Conservation (phyloP, 2,797 vertebrate genomes). For the Thalassophryne amazonica region DNA sequence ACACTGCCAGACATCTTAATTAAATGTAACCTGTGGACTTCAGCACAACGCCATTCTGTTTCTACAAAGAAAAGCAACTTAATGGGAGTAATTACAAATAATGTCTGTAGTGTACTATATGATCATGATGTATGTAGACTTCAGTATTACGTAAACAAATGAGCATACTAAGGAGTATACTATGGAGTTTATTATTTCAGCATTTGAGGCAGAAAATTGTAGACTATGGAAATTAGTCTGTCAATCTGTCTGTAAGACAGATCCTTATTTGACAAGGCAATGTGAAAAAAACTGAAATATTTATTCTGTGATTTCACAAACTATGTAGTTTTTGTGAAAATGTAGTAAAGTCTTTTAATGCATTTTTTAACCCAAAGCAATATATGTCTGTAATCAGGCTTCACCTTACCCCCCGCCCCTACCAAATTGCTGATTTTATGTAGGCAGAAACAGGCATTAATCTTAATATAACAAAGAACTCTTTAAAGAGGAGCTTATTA, state of each 20-base stretch:
- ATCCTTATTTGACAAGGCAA: conserved; percentile 8
- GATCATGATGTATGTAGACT: conserved; percentile 39
- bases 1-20: too few relatives aligned
- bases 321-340: too few relatives aligned
- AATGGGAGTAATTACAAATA: conserved; percentile 39
- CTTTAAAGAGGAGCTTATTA: conserved; percentile 20
- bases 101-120: conserved; percentile 17
- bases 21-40: too few relatives aligned
- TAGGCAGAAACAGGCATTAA: conserved; percentile 31
- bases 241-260: conserved; percentile 22
- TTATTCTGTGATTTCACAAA: not conserved
- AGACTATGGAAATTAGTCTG: conserved; percentile 34
- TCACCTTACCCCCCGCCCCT: too few relatives aligned
- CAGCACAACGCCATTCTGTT: not conserved
- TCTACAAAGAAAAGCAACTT: conserved; percentile 26
- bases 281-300: not conserved
- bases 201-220: conserved; percentile 36
- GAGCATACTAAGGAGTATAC: not conserved
- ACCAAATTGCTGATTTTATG: too few relatives aligned
- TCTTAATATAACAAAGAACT: conserved; percentile 30
- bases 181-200: conserved; percentile 46
- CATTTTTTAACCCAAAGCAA: conserved; percentile 6
- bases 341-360: too few relatives aligned
- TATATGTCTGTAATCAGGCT: conserved; percentile 57
- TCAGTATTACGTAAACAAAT: conserved; percentile 52